Percentiles rank a stretch among this genome's conserved stretches.
phyloP scores from a whole-genome alignment of 2,888 invertebrate genomes.

The Eulithis prunata region DNA sequence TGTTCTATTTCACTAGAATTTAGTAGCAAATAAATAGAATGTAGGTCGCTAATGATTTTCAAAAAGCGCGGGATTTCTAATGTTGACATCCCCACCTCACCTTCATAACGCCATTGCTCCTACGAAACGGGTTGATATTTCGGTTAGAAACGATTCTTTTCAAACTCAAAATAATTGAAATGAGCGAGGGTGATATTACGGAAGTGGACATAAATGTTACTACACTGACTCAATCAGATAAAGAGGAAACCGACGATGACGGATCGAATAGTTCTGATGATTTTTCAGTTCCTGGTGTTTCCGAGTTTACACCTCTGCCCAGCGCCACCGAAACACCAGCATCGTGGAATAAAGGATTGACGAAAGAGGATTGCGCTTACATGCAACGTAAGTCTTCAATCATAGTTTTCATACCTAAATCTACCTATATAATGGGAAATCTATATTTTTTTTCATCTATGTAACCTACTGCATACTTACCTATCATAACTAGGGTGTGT shows the following conservation, averaged over 20 bases:
- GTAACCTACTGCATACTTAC: too few relatives aligned
- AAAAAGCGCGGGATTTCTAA: slow-evolving; percentile 76
- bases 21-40: slow-evolving; percentile 9
- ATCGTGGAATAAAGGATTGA: slow-evolving; percentile 88
- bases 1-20: slow-evolving; percentile 7
- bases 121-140: slow-evolving; percentile 52
- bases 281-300: slow-evolving; percentile 93
- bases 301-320: slow-evolving; percentile 90
- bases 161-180: slow-evolving; percentile 61
- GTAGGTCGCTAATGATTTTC: slow-evolving; percentile 52
- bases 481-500: too few relatives aligned
- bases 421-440: too few relatives aligned
- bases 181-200: slow-evolving; percentile 62
- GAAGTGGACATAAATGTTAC: slow-evolving; percentile 52
- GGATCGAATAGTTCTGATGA: slow-evolving; percentile 64
- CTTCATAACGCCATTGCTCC: slow-evolving; percentile 46
- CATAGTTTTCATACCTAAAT: too few relatives aligned
- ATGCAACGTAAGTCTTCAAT: slow-evolving; percentile 88
- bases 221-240: slow-evolving; percentile 21
- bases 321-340: slow-evolving; percentile 82
- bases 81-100: slow-evolving; percentile 67
- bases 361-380: slow-evolving; percentile 89
- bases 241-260: slow-evolving; percentile 40
- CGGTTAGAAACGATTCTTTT: slow-evolving; percentile 71
- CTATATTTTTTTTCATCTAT: too few relatives aligned